These are phyloP conservation scores for Ceratoteleas bidentatus DNA, from an alignment of 1,140 invertebrate genomes.

Conservation along the genomic window DNA sequence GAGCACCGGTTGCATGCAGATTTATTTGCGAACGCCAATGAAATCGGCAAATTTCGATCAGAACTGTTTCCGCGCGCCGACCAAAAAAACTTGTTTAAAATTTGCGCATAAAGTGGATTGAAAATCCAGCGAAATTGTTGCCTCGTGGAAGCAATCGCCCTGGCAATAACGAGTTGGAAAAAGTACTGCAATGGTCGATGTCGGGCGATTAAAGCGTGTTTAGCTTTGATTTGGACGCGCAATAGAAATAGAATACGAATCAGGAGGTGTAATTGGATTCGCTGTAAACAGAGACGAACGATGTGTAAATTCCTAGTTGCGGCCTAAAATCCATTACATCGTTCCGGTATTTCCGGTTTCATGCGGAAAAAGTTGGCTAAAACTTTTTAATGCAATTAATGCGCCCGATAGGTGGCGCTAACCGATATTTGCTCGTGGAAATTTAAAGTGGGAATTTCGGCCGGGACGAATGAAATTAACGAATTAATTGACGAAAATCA, in stretches of 20 bases:
- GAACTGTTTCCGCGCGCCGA: too few species aligned
- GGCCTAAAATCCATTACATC: constrained; percentile 6
- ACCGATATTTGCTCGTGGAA: constrained; percentile 9
- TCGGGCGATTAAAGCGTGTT: background rate
- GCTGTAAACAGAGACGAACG: background rate
- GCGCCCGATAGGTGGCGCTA: constrained; percentile 9
- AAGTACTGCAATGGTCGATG: background rate
- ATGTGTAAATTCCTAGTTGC: constrained; percentile 4
- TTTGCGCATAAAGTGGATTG: too few species aligned
- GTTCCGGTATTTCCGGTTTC: background rate
- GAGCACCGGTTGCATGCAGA: too few species aligned
- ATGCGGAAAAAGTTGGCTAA: constrained; percentile 16
- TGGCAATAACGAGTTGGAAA: too few species aligned
- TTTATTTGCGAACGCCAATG: too few species aligned
- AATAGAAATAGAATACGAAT: background rate
- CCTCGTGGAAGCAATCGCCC: too few species aligned
- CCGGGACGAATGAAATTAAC: background rate
- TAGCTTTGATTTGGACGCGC: background rate
- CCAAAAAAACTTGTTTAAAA: too few species aligned
- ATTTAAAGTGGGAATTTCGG: background rate
- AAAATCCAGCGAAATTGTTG: too few species aligned
- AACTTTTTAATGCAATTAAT: constrained; percentile 37
- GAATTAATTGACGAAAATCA: background rate
- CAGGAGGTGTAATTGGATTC: background rate
- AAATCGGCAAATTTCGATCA: too few species aligned